phyloP scores from a whole-genome alignment of 2,888 invertebrate species.

The Allolobophora icterica region DNA sequence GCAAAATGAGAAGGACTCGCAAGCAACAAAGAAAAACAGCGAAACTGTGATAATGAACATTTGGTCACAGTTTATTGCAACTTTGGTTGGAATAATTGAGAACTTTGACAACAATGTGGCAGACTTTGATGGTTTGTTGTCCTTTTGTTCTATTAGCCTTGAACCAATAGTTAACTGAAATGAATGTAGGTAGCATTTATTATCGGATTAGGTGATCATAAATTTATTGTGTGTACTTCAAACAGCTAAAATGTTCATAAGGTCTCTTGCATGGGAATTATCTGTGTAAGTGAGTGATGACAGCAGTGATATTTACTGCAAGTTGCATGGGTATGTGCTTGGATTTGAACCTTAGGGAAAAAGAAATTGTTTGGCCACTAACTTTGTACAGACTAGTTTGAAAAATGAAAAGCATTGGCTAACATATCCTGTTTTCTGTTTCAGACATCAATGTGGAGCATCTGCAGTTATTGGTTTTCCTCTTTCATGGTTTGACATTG shows the following conservation, averaged over 20 bases:
- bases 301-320: not conserved
- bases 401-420: no score
- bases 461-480: slow-evolving; percentile 86
- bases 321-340: no score
- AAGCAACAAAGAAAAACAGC: slow-evolving; percentile 81
- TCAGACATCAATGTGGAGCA: slow-evolving; percentile 91
- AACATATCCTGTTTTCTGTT: not conserved
- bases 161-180: not conserved
- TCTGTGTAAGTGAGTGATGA: not conserved
- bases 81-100: slow-evolving; percentile 78
- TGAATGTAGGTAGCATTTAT: not conserved
- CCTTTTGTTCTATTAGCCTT: not conserved
- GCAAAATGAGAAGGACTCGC: slow-evolving; percentile 66
- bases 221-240: not conserved
- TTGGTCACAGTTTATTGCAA: slow-evolving; percentile 88
- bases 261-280: not conserved
- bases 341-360: no score
- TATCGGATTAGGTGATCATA: not conserved
- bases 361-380: no score
- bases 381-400: not conserved
- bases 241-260: not conserved
- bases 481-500: slow-evolving; percentile 91
- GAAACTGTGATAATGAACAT: slow-evolving; percentile 88
- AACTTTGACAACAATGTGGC: slow-evolving; percentile 67
- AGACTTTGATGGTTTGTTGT: slow-evolving; percentile 55